These are phyloP conservation scores for Rhopilema esculentum DNA, from an alignment of 30 jellyfish, hydroid and myxozoan species.

Conservation along the genomic window DNA sequence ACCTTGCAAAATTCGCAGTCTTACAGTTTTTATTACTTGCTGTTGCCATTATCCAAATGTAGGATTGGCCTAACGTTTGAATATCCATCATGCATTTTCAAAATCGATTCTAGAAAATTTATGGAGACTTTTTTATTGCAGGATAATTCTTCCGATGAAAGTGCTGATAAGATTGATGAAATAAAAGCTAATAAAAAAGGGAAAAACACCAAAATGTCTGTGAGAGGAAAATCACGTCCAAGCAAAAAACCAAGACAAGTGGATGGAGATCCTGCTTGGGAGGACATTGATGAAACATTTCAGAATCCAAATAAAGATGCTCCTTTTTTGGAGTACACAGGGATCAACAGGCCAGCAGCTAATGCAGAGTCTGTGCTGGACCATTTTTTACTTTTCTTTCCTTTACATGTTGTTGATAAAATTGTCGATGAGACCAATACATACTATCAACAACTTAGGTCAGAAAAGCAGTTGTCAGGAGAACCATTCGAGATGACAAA, in stretches of 20 bases:
- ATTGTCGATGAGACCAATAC: conserved; percentile 8
- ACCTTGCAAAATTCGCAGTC: no score
- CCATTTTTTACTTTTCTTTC: not conserved
- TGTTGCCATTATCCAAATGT: no score
- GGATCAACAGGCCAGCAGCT: conserved; percentile 21
- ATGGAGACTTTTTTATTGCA: not conserved
- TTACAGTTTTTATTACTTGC: no score
- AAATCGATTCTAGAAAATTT: not conserved
- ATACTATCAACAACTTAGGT: not conserved
- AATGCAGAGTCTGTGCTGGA: conserved; percentile 12
- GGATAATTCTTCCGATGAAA: not conserved
- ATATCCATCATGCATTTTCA: not conserved
- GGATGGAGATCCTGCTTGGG: not conserved
- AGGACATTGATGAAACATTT: not conserved
- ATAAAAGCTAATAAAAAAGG: not conserved
- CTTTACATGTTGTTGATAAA: not conserved
- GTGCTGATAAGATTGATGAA: not conserved
- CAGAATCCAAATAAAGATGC: conserved; percentile 4
- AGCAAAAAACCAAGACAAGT: not conserved
- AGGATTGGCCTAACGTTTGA: no score
- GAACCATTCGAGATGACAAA: not conserved
- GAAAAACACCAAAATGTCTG: not conserved
- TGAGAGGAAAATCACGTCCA: not conserved
- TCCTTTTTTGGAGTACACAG: not conserved
- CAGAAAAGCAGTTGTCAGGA: conserved; percentile 2